phyloP scores from a whole-genome alignment of 2,797 vertebrate genomes.

The Schizopygopsis pylzovi region DNA sequence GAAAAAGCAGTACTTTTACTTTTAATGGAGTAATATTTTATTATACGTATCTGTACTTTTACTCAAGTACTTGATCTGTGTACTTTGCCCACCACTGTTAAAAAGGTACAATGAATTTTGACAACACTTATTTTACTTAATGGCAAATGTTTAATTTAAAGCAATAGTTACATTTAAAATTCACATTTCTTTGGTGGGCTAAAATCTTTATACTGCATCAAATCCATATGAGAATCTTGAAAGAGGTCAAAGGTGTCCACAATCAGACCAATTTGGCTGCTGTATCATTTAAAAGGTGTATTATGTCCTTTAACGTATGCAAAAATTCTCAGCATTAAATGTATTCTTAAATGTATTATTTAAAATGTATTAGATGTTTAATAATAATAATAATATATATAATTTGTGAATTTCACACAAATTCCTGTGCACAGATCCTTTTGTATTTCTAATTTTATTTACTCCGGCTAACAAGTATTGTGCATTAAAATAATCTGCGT shows the following conservation, averaged over 20 bases:
- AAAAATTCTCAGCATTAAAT: not conserved
- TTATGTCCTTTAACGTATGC: not conserved
- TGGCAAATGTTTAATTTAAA: not conserved
- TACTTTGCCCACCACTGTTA: no score
- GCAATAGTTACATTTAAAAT: not conserved
- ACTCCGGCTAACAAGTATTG: not conserved
- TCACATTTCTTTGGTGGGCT: not conserved
- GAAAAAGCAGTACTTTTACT: no score
- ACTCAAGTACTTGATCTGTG: no score
- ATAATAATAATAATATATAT: not conserved
- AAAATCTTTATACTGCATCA: not conserved
- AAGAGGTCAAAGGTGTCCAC: not conserved
- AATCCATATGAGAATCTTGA: not conserved
- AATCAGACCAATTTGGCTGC: not conserved
- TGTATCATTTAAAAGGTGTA: not conserved
- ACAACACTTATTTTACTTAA: not conserved
- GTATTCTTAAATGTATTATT: not conserved
- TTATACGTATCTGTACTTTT: no score
- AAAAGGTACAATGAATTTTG: not conserved
- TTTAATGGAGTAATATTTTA: no score
- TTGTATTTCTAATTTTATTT: not conserved
- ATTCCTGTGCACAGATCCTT: not conserved
- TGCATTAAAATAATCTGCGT: not conserved
- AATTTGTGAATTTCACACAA: no score
- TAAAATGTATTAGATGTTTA: not conserved